Evolutionary conservation across 2,113 vertebrate genomes (phyloP).

Genomic region (Glareola pratincola): DNA sequence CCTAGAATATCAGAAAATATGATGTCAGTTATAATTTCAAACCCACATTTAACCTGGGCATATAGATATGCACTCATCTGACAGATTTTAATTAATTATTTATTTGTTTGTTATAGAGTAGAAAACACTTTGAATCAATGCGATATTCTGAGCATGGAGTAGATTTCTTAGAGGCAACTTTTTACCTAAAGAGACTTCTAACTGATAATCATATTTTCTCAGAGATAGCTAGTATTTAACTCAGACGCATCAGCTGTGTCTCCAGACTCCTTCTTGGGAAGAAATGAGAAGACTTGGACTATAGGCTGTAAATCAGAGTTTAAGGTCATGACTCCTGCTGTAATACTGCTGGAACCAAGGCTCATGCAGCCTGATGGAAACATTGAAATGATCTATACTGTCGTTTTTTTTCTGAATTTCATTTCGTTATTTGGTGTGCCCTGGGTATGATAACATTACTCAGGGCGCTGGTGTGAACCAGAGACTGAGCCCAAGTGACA

Average conservation of each 20-base stretch:
- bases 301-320: not conserved
- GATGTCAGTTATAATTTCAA: not conserved
- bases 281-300: not conserved
- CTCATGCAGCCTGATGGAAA: not conserved
- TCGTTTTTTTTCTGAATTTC: not conserved
- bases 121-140: not conserved
- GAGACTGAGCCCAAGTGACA: not conserved
- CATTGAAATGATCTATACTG: not conserved
- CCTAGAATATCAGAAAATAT: not conserved
- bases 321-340: not conserved
- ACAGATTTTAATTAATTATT: not conserved
- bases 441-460: not conserved
- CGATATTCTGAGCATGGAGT: not conserved
- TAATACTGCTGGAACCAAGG: not conserved
- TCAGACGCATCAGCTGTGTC: not conserved
- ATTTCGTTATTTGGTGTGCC: not conserved
- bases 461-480: not conserved
- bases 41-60: not conserved
- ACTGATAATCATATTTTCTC: not conserved
- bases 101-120: not conserved
- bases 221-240: not conserved
- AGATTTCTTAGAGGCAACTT: not conserved
- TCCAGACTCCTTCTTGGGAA: not conserved
- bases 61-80: not conserved
- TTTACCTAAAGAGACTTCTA: not conserved